Evolutionary conservation across 2,797 vertebrate species (phyloP).

Genomic region (Sciaenops ocellatus): DNA sequence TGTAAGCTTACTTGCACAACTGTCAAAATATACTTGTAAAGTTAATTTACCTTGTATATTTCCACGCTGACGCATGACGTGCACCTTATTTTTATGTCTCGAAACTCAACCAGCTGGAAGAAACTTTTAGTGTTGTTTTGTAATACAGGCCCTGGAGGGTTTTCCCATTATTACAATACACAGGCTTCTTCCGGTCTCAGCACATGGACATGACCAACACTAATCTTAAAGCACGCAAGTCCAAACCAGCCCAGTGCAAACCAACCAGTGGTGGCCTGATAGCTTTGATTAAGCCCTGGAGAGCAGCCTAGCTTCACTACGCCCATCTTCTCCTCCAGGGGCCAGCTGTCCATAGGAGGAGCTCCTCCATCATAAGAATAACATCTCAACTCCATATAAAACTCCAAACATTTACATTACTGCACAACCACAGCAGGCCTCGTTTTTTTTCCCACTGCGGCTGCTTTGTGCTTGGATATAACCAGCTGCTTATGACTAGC

Average conservation of each 20-base stretch:
- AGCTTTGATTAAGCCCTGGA: constrained; percentile 69
- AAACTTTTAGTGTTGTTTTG: constrained; percentile 20
- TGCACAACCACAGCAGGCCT: constrained; percentile 78
- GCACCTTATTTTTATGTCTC: neutral
- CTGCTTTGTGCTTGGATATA: constrained; percentile 77
- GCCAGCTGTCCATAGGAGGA: constrained; percentile 83
- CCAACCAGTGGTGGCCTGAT: constrained; percentile 57
- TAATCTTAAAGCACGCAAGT: constrained; percentile 20
- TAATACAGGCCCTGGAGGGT: constrained; percentile 1
- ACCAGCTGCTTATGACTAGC: constrained; percentile 82
- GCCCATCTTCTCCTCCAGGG: constrained; percentile 62
- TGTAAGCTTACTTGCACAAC: neutral
- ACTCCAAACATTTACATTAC: constrained; percentile 87
- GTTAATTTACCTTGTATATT: neutral
- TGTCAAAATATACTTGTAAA: constrained; percentile 5
- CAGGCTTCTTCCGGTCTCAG: constrained; percentile 11
- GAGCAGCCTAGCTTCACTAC: constrained; percentile 47
- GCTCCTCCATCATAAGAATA: constrained; percentile 82
- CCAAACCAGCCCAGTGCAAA: constrained; percentile 27
- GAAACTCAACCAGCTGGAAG: neutral
- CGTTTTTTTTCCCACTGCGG: constrained; percentile 69
- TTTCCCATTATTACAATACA: constrained; percentile 29
- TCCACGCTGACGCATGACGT: neutral
- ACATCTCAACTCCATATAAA: constrained; percentile 83
- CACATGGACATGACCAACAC: constrained; percentile 16